These are phyloP conservation scores for Trematomus loennbergii DNA, from an alignment of 2,113 vertebrate species.

Conservation along the genomic window DNA sequence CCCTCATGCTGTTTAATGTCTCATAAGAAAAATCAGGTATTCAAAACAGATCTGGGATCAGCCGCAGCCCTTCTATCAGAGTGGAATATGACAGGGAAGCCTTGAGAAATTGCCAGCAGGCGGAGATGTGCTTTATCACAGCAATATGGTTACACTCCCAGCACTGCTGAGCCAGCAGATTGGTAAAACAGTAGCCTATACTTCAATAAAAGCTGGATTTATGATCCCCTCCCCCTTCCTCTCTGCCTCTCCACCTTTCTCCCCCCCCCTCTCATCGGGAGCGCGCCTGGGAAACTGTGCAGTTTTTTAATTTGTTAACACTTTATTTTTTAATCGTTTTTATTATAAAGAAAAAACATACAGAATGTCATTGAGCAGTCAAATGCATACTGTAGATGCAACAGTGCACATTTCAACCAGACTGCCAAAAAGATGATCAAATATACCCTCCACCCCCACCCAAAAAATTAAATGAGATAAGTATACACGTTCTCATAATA, in stretches of 20 bases:
- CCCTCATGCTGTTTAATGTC: slow-evolving; percentile 8
- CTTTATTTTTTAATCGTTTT: too few relatives aligned
- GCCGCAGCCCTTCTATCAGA: slow-evolving; percentile 46
- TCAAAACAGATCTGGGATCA: slow-evolving; percentile 31
- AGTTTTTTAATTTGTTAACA: too few relatives aligned
- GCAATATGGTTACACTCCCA: slow-evolving; percentile 71
- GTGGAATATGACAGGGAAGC: slow-evolving; percentile 49
- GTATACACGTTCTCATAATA: too few relatives aligned
- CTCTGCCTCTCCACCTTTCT: slow-evolving; percentile 9
- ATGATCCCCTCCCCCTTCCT: slow-evolving; percentile 51
- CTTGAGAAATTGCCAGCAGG: slow-evolving; percentile 73
- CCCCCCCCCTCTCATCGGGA: neutral
- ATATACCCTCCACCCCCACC: too few relatives aligned
- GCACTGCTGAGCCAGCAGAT: slow-evolving; percentile 76
- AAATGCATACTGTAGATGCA: too few relatives aligned
- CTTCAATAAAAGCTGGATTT: slow-evolving; percentile 75
- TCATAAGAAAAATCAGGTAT: slow-evolving; percentile 30
- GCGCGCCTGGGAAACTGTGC: neutral
- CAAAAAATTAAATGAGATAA: too few relatives aligned
- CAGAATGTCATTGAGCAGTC: too few relatives aligned
- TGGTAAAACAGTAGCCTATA: slow-evolving; percentile 67
- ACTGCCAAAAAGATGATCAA: too few relatives aligned
- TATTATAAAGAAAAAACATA: too few relatives aligned
- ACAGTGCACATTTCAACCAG: too few relatives aligned
- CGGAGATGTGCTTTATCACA: slow-evolving; percentile 68